These are phyloP conservation scores for Leucoraja erinaceus DNA, from an alignment of 2,113 vertebrate species.

Conservation along the genomic window DNA sequence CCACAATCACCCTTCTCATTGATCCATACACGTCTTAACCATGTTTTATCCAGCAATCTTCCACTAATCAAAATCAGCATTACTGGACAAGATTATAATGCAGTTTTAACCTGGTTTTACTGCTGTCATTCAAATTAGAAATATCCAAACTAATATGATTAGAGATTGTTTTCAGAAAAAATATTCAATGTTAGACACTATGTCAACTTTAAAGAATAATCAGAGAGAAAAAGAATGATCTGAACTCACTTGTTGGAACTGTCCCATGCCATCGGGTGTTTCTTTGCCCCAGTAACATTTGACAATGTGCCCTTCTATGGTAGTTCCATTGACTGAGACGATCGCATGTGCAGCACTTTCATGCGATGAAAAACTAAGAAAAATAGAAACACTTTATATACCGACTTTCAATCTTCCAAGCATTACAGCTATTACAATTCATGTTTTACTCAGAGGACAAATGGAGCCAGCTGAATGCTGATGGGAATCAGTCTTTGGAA, in stretches of 20 bases:
- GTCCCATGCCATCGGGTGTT: constrained; percentile 80
- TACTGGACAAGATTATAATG: not conserved
- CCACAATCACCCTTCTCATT: not conserved
- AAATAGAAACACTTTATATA: rapidly evolving
- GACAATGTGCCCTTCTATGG: constrained; percentile 86
- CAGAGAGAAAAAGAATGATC: not conserved
- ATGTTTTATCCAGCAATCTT: not conserved
- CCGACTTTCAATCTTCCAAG: not conserved
- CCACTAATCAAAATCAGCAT: not conserved
- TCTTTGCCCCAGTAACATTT: constrained; percentile 99
- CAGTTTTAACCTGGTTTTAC: not conserved
- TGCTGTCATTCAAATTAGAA: not conserved
- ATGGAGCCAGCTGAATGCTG: not conserved
- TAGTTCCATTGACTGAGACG: constrained; percentile 88
- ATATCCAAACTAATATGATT: not conserved
- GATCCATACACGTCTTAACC: no score
- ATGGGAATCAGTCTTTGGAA: not conserved
- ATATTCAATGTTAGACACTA: not conserved
- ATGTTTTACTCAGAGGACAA: not conserved
- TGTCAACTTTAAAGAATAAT: not conserved
- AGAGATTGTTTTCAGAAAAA: no score
- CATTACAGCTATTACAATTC: not conserved
- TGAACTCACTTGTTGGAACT: constrained; percentile 76
- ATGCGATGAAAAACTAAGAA: constrained; percentile 80
- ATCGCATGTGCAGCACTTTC: constrained; percentile 95